Conservation (phyloP, 2,113 vertebrate genomes). For the Semnornis frantzii region DNA sequence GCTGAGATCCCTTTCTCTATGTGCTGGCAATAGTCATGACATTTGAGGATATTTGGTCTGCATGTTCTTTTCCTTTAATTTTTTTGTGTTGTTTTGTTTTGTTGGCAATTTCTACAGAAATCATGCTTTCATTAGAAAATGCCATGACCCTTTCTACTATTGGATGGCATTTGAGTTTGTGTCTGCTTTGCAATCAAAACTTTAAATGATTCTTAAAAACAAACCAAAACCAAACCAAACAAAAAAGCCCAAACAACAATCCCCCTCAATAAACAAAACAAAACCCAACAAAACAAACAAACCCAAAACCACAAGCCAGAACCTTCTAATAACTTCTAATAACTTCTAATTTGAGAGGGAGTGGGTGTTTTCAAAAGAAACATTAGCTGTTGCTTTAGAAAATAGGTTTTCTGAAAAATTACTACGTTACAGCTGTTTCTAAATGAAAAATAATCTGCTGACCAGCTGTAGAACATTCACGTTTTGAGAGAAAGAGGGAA, state of each 20-base stretch:
- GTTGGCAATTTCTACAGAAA: not conserved
- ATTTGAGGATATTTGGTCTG: not conserved
- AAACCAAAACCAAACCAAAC: not conserved
- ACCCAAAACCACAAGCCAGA: not conserved
- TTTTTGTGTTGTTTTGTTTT: not conserved
- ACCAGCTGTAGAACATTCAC: conserved; percentile 8
- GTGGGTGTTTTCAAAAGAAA: conserved; percentile 19
- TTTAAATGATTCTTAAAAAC: not conserved
- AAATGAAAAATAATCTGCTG: conserved; percentile 33
- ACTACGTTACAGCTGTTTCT: conserved; percentile 36
- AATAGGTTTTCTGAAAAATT: conserved; percentile 41
- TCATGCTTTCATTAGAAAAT: not conserved
- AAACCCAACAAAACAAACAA: not conserved
- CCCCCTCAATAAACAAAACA: too few species aligned
- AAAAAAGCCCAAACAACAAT: too few species aligned
- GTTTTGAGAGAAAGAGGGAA: not conserved
- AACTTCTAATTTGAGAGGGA: not conserved
- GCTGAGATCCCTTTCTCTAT: not conserved
- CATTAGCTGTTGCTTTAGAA: conserved; percentile 55
- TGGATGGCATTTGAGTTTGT: not conserved
- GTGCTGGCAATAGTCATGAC: not conserved
- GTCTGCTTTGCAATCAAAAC: not conserved
- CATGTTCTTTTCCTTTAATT: not conserved
- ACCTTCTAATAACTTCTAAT: too few species aligned
- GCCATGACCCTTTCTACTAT: not conserved